phyloP scores from a whole-genome alignment of 2,797 vertebrate species.

The Pantherophis vulpinus region DNA sequence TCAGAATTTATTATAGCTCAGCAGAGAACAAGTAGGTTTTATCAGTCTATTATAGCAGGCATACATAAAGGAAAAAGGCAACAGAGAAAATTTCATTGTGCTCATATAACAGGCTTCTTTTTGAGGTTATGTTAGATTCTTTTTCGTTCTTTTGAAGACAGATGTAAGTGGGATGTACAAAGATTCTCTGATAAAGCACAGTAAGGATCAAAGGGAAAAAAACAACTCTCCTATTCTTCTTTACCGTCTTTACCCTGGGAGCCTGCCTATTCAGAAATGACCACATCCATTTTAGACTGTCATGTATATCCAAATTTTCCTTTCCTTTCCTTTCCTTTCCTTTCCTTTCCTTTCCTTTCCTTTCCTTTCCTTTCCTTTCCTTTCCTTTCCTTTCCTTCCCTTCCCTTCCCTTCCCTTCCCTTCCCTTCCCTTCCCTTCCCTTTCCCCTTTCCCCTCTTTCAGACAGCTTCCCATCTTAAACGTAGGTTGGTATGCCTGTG shows the following conservation, averaged over 20 bases:
- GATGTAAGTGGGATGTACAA: constrained; percentile 15
- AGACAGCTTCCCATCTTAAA: neutral
- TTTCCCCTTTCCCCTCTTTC: neutral
- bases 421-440: neutral
- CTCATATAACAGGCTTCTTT: constrained; percentile 13
- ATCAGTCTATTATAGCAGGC: neutral
- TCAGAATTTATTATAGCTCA: neutral
- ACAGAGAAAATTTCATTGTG: neutral
- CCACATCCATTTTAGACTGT: neutral
- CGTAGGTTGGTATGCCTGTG: neutral
- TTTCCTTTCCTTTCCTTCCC: too few species aligned
- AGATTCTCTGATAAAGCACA: constrained; percentile 8
- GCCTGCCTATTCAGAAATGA: neutral
- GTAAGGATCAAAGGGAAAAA: constrained; percentile 5
- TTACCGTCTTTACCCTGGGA: neutral
- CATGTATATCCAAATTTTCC: neutral
- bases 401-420: too few species aligned
- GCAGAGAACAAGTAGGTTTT: neutral
- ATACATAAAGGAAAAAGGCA: neutral
- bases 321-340: too few species aligned
- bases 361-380: neutral
- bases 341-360: too few species aligned
- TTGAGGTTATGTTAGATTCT: constrained; percentile 2
- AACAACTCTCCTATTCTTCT: neutral
- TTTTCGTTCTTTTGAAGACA: constrained; percentile 18